Evolutionary conservation across 2,797 vertebrate genomes (phyloP).

Genomic region (Phrynocephalus forsythii): DNA sequence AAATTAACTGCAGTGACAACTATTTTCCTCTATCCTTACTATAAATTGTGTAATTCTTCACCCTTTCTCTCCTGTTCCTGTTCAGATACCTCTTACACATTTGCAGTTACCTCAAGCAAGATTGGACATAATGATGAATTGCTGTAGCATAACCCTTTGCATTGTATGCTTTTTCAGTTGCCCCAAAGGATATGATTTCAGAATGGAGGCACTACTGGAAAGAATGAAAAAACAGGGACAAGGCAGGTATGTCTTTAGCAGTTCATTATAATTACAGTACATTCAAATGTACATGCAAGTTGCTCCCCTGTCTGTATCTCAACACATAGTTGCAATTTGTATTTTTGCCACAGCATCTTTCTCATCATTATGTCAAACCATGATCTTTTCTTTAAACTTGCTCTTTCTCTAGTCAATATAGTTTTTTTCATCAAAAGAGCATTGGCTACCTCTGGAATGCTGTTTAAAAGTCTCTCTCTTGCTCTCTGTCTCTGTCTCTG

Average conservation of each 20-base stretch:
- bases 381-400: not conserved
- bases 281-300: not conserved
- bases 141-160: constrained; percentile 30
- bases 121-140: constrained; percentile 38
- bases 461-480: not conserved
- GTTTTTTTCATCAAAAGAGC: constrained; percentile 1
- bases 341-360: not conserved
- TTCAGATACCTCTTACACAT: constrained; percentile 34
- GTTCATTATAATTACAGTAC: not conserved
- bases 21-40: not conserved
- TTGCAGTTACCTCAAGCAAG: constrained; percentile 48
- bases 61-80: constrained; percentile 11
- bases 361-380: not conserved
- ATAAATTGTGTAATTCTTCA: constrained; percentile 13
- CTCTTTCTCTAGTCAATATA: not conserved
- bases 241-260: constrained; percentile 69
- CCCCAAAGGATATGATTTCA: constrained; percentile 53
- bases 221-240: constrained; percentile 73
- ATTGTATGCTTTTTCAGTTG: constrained; percentile 46
- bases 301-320: not conserved
- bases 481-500: no score
- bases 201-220: constrained; percentile 81
- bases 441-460: not conserved
- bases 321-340: not conserved
- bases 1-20: constrained; percentile 3